phyloP scores from a whole-genome alignment of 2,113 vertebrate genomes.

The Phainopepla nitens region DNA sequence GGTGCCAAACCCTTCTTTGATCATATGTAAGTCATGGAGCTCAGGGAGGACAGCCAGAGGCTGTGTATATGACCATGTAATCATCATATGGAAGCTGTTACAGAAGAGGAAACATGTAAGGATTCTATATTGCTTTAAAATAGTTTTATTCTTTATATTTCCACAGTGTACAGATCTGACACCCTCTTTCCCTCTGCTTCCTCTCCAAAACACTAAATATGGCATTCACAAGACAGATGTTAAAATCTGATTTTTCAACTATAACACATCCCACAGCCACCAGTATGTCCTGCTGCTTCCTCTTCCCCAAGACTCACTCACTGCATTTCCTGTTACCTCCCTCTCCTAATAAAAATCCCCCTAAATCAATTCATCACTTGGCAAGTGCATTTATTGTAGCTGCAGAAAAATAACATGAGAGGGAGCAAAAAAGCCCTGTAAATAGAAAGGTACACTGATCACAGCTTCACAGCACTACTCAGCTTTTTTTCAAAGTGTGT shows the following conservation, averaged over 20 bases:
- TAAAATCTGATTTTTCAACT: conserved; percentile 2
- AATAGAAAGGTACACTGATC: background rate
- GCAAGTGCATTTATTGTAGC: background rate
- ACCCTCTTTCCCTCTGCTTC: conserved; percentile 5
- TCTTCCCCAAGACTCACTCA: background rate
- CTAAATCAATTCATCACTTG: background rate
- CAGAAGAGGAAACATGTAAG: background rate
- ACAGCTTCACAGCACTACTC: background rate
- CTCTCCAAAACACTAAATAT: conserved; percentile 18
- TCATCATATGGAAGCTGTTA: background rate
- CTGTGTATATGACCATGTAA: fast-evolving
- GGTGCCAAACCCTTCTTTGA: background rate
- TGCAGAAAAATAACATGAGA: background rate
- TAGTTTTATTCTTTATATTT: background rate
- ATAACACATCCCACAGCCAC: background rate
- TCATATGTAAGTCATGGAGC: fast-evolving
- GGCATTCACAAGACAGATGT: background rate
- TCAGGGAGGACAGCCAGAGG: background rate
- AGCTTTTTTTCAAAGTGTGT: background rate
- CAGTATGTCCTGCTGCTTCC: conserved; percentile 11
- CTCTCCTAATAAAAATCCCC: background rate
- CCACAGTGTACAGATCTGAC: background rate
- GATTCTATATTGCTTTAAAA: background rate
- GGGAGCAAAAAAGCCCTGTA: background rate
- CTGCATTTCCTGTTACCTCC: conserved; percentile 10